These are phyloP conservation scores for Sciaenops ocellatus DNA, from an alignment of 2,797 vertebrate species.

Conservation along the genomic window DNA sequence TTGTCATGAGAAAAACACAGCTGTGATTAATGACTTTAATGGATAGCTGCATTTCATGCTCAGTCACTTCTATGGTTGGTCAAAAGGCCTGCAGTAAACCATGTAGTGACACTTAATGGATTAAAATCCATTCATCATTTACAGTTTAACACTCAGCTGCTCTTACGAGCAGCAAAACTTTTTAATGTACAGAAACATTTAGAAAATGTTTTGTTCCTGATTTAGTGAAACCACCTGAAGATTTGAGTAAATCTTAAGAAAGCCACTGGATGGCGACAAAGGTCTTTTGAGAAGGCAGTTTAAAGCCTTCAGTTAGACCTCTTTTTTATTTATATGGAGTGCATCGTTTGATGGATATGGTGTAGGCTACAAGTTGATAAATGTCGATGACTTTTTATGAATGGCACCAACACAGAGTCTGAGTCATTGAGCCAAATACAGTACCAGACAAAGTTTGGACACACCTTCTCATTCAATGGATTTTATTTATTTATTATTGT, in stretches of 20 bases:
- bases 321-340: not conserved
- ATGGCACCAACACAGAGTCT: not conserved
- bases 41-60: not conserved
- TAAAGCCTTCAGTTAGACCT: not conserved
- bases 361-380: not conserved
- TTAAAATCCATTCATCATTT: not conserved
- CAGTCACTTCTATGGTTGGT: no score
- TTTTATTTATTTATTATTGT: no score
- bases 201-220: not conserved
- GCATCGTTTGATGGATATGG: not conserved
- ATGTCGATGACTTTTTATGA: not conserved
- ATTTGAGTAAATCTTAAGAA: not conserved
- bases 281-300: not conserved
- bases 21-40: not conserved
- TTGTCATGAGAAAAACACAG: not conserved
- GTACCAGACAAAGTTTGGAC: no score
- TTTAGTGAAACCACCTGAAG: not conserved
- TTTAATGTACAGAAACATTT: not conserved
- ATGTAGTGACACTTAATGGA: not conserved
- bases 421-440: not conserved
- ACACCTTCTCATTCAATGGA: no score
- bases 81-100: no score
- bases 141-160: not conserved
- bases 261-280: slow-evolving; percentile 65
- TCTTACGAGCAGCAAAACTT: not conserved